Evolutionary conservation across 2,888 invertebrate genomes (phyloP).

Genomic region (Caenorhabditis sinica): DNA sequence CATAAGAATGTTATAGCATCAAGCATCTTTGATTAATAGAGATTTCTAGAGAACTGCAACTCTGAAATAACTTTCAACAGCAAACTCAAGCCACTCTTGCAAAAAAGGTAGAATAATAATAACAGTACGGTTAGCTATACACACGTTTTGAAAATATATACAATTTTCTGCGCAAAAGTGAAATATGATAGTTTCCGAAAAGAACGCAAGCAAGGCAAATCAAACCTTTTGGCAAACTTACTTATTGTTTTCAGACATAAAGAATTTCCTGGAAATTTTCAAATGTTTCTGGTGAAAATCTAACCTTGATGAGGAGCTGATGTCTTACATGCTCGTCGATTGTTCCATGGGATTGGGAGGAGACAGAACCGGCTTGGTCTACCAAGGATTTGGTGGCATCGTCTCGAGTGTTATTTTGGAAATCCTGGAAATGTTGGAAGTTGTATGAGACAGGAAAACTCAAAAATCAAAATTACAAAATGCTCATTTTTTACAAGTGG

Average conservation of each 20-base stretch:
- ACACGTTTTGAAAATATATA: constrained; percentile 19
- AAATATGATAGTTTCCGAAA: not conserved
- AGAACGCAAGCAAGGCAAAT: constrained; percentile 33
- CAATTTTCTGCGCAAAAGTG: constrained; percentile 1
- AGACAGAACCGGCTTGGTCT: constrained; percentile 57
- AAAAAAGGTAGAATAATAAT: constrained; percentile 15
- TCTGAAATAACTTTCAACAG: constrained; percentile 16
- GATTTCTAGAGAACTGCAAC: not conserved
- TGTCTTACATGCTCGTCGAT: constrained; percentile 66
- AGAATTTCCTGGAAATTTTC: constrained; percentile 64
- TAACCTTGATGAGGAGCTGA: constrained; percentile 65
- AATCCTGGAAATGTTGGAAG: constrained; percentile 29
- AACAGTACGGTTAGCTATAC: constrained; percentile 34
- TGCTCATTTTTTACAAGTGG: too few species aligned
- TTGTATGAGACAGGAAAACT: not conserved
- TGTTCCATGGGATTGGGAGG: constrained; percentile 61
- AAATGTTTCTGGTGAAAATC: constrained; percentile 28
- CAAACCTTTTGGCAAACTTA: constrained; percentile 22
- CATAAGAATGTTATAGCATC: not conserved
- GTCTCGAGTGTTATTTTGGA: constrained; percentile 56
- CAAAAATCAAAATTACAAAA: too few species aligned
- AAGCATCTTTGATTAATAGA: not conserved
- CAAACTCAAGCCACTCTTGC: constrained; percentile 46
- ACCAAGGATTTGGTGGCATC: constrained; percentile 60
- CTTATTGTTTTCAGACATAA: constrained; percentile 42